Base-by-base conservation (phyloP, 1,140 invertebrate species). In the Stenopsyche tienmushanensis region DNA sequence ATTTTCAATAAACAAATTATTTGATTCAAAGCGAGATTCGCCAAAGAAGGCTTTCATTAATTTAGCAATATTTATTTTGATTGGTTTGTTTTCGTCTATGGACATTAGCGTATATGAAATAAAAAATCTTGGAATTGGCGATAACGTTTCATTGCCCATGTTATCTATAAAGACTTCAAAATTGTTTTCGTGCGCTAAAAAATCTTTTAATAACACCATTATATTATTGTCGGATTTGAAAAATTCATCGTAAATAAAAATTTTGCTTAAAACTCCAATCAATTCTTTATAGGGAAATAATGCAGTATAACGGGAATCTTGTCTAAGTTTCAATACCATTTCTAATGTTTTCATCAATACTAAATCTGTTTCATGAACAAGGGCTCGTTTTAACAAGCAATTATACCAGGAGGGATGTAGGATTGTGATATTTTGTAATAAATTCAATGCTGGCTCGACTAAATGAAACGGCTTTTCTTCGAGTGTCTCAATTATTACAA, bases 401-500 rank as follows among this genome's bases (percentile, higher is more conserved):
- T 71, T 70, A 70, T 70, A 64, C 75, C 75, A 76, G 3, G 49
- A 62, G 21, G 62, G 47, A 49, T 73, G 72, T 24, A 75, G 63
- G 52, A 29, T 52, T 54, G 24, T 50, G 5, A 75, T 42, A 50
- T 67, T 66, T 42, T 59, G 60, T n/a, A 74, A 70, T 34, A 76
- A 59, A 21, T 71, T 62, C 15, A 75, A 65, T 15, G 72, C 62
- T 1, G 73, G 71, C 53, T 66, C 62, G 21, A 76, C 71, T 21
- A 76, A 62, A 71, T 76, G 72, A 24, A 72, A 67, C 62, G 74
- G 73, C 60, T 76, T 76, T 64, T 76, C 75, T 70, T 73, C 72
- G 5, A 71, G 66, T 20, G 73, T 69, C 63, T 76, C 75, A 25
- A 73, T 64, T 24, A 76, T 55, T n/a, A 70, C 65, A 64, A 75